Conservation (phyloP, 2,113 vertebrate genomes). For the Leptobrachium ailaonicum region DNA sequence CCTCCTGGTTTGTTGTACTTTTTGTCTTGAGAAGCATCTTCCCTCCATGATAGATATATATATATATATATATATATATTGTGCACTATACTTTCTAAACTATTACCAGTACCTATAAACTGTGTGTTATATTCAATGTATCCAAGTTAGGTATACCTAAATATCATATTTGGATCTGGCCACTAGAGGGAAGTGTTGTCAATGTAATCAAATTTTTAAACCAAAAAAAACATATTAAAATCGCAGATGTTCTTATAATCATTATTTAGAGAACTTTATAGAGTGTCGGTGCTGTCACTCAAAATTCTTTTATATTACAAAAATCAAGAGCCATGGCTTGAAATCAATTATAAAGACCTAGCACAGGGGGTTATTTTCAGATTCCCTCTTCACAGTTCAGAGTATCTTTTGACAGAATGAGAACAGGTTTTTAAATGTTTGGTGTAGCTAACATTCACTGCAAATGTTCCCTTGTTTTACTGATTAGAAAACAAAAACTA, state of each 20-base stretch:
- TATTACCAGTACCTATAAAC: too few relatives aligned
- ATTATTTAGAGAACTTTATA: constrained; percentile 44
- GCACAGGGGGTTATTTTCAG: constrained; percentile 5
- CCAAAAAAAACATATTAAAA: constrained; percentile 29
- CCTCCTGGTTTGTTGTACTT: too few relatives aligned
- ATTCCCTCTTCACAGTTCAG: constrained; percentile 31
- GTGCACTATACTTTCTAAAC: too few relatives aligned
- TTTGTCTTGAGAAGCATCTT: too few relatives aligned
- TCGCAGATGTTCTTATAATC: constrained; percentile 34
- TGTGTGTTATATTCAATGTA: too few relatives aligned
- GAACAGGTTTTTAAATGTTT: constrained; percentile 27
- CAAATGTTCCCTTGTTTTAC: constrained; percentile 3
- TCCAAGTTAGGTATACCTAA: neutral
- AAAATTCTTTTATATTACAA: constrained; percentile 38
- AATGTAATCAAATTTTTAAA: constrained; percentile 11
- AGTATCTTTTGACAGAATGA: constrained; percentile 29
- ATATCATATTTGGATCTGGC: neutral
- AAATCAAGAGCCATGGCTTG: constrained; percentile 27
- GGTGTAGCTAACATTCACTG: neutral
- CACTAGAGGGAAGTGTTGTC: constrained; percentile 39
- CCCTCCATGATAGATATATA: too few relatives aligned
- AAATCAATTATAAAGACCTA: constrained; percentile 29
- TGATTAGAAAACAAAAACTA: neutral
- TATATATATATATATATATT: too few relatives aligned
- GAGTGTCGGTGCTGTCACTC: constrained; percentile 26